These are phyloP conservation scores for Luehdorfia chinensis DNA, from an alignment of 1,140 invertebrate genomes.

Conservation along the genomic window DNA sequence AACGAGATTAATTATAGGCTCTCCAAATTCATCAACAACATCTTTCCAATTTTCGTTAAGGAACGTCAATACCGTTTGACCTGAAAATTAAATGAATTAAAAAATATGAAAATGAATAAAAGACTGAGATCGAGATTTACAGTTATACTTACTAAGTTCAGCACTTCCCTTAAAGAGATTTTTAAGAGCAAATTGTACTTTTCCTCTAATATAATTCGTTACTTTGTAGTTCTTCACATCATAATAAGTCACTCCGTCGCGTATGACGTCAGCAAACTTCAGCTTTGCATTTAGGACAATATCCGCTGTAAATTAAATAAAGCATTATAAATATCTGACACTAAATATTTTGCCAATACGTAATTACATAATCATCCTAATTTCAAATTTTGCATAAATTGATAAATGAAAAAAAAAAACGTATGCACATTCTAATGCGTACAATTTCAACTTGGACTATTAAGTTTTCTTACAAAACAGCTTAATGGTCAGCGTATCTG, in stretches of 20 bases:
- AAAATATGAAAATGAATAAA: constrained; percentile 12
- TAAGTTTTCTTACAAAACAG: too few relatives aligned
- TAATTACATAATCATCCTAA: too few relatives aligned
- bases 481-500: too few relatives aligned
- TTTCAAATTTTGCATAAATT: too few relatives aligned
- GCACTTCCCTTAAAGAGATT: constrained; percentile 53
- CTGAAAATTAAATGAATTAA: constrained; percentile 29
- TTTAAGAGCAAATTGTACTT: constrained; percentile 37
- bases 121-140: neutral
- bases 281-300: constrained; percentile 31
- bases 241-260: constrained; percentile 39
- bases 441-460: too few relatives aligned
- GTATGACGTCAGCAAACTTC: constrained; percentile 36
- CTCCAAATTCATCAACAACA: constrained; percentile 47
- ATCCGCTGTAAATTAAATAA: constrained; percentile 35
- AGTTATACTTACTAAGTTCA: constrained; percentile 45
- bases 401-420: constrained; percentile 5
- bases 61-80: constrained; percentile 50
- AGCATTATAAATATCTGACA: too few relatives aligned
- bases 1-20: constrained; percentile 37
- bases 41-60: constrained; percentile 59
- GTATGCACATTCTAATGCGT: too few relatives aligned
- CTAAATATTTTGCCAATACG: too few relatives aligned
- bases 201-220: constrained; percentile 32
- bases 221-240: constrained; percentile 37